These are phyloP conservation scores for Idaea straminata DNA, from an alignment of 2,888 invertebrate species.

Conservation along the genomic window DNA sequence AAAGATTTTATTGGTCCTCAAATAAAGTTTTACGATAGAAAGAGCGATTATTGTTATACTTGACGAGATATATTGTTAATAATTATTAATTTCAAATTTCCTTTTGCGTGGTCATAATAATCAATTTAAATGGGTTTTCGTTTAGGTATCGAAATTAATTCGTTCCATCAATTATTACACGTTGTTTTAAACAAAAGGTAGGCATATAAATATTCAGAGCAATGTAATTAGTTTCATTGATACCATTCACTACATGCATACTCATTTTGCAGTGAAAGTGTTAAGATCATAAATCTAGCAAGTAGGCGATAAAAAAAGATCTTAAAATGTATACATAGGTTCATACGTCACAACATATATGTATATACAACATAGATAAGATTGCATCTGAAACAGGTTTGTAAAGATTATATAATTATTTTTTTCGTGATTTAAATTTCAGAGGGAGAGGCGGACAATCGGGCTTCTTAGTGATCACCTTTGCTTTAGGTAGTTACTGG, in stretches of 20 bases:
- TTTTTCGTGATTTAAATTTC: neutral
- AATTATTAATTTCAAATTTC: neutral
- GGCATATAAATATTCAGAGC: neutral
- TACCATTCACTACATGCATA: neutral
- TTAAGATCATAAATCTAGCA: neutral
- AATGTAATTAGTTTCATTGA: neutral
- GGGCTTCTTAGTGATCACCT: neutral
- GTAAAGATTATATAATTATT: neutral
- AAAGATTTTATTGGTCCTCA: conserved; percentile 37
- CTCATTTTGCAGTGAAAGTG: conserved; percentile 1
- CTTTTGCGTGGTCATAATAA: neutral
- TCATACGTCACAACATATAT: neutral
- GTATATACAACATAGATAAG: neutral
- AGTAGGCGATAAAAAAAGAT: neutral
- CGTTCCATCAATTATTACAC: neutral
- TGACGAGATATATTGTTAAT: neutral
- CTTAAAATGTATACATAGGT: neutral
- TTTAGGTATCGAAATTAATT: neutral
- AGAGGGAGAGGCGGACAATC: neutral
- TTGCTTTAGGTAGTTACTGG: neutral
- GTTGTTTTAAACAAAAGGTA: neutral
- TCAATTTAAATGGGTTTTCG: neutral
- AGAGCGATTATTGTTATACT: conserved; percentile 5
- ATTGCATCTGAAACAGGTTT: neutral
- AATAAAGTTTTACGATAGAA: conserved; percentile 36